A percentile compares a stretch with the other conserved stretches of the same genome.
phyloP scores from a whole-genome alignment of 2,797 vertebrate genomes.

The Acrossocheilus fasciatus region DNA sequence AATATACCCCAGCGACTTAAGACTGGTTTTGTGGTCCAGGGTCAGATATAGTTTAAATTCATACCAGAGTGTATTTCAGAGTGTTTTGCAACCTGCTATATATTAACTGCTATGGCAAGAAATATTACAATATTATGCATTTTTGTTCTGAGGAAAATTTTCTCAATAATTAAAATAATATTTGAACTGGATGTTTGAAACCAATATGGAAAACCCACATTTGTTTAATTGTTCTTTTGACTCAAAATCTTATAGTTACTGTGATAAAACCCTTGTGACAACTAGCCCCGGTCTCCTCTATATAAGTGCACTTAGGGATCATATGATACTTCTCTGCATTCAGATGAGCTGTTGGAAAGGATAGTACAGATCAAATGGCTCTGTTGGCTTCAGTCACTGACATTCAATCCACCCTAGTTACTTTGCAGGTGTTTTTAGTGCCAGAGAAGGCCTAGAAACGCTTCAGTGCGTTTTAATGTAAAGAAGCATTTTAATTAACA shows the following conservation, averaged over 20 bases:
- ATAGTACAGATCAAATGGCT: slow-evolving; percentile 15
- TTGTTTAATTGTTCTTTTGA: not conserved
- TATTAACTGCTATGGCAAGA: no score
- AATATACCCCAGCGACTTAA: no score
- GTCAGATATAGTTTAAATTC: not conserved
- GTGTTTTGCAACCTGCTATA: not conserved
- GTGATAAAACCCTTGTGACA: not conserved
- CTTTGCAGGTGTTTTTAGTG: slow-evolving; percentile 8
- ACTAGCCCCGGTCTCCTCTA: not conserved
- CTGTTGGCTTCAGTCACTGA: slow-evolving; percentile 18
- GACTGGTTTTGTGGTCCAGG: not conserved
- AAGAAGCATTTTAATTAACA: not conserved
- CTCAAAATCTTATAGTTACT: no score
- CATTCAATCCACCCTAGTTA: slow-evolving; percentile 38
- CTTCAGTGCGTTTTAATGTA: not conserved
- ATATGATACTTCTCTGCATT: not conserved
- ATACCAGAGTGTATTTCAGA: not conserved
- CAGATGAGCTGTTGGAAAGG: slow-evolving; percentile 13
- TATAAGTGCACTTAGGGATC: not conserved
- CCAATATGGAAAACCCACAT: not conserved
- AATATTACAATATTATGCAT: no score
- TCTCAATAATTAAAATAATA: not conserved
- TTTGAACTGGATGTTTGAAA: not conserved
- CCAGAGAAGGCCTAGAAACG: not conserved
- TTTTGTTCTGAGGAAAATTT: no score